Conservation (phyloP, 2,113 vertebrate species). For the Cepphus grylle region DNA sequence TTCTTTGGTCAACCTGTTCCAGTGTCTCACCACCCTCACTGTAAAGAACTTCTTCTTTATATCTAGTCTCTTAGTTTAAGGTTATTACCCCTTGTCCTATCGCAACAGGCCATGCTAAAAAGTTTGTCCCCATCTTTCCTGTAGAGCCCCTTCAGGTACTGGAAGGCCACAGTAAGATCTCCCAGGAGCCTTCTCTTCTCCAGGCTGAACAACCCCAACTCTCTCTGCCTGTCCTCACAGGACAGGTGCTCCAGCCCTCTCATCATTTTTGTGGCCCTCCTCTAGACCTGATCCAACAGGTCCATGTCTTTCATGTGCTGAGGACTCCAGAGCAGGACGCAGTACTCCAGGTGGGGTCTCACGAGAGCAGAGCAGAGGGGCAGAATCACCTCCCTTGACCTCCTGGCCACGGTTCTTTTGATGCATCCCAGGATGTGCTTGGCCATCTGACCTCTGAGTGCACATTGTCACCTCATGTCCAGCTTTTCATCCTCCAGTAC, state of each 20-base stretch:
- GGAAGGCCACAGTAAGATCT: not conserved
- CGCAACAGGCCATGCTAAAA: not conserved
- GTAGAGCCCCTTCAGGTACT: not conserved
- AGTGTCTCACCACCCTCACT: not conserved
- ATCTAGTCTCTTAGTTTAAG: not conserved
- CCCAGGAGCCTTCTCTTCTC: not conserved
- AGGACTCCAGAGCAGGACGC: not conserved
- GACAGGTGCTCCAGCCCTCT: not conserved
- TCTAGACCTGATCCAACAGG: not conserved
- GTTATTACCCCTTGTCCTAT: not conserved
- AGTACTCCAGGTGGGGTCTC: not conserved
- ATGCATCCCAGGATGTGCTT: not conserved
- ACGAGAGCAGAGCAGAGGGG: not conserved
- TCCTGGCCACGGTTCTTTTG: not conserved
- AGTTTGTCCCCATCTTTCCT: not conserved
- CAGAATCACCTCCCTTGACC: not conserved
- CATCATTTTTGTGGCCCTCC: not conserved
- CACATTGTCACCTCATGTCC: not conserved
- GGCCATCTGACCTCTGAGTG: not conserved
- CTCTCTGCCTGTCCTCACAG: not conserved
- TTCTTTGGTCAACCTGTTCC: not conserved
- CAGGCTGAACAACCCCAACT: not conserved
- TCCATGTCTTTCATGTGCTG: not conserved
- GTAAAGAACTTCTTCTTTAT: not conserved
- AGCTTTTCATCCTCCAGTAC: not conserved